phyloP scores from a whole-genome alignment of 92 coral and sea anemone species.

The Bergia sp. region DNA sequence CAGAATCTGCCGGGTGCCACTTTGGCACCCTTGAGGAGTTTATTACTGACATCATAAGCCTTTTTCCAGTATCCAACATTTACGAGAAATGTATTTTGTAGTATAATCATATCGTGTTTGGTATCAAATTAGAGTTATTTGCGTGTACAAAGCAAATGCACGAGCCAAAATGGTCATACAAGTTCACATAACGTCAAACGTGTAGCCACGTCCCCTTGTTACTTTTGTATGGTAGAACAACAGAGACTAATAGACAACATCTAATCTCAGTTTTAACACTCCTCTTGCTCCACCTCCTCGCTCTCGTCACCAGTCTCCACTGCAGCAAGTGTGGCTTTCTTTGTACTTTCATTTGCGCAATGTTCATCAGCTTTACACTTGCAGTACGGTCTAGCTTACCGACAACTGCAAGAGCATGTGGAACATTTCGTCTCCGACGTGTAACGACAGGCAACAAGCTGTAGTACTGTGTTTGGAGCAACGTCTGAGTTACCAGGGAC shows the following conservation, averaged over 20 bases:
- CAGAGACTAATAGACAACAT: conserved; percentile 9
- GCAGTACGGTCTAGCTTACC: conserved; percentile 1
- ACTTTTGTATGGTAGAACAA: neutral
- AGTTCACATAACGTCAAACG: neutral
- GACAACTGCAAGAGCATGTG: conserved; percentile 14
- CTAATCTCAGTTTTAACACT: conserved; percentile 12
- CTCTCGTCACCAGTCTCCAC: conserved; percentile 8
- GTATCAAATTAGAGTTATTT: conserved; percentile 6
- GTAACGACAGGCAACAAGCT: conserved; percentile 6
- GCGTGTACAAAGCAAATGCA: neutral
- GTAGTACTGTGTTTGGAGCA: conserved; percentile 14
- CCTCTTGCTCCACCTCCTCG: neutral
- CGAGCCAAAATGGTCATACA: neutral
- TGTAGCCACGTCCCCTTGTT: conserved; percentile 11
- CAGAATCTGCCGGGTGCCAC: neutral
- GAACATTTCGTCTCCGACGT: conserved; percentile 5
- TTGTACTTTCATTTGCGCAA: conserved; percentile 17
- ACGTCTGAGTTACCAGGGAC: conserved; percentile 16
- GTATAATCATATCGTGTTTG: too few species aligned
- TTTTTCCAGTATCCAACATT: neutral
- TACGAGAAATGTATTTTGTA: too few species aligned
- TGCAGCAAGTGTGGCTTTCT: conserved; percentile 9
- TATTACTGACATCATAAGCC: neutral
- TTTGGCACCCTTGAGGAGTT: neutral
- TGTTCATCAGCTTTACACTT: conserved; percentile 15